These are phyloP conservation scores for Ypsolopha sequella DNA, from an alignment of 2,888 invertebrate species.

Conservation along the genomic window DNA sequence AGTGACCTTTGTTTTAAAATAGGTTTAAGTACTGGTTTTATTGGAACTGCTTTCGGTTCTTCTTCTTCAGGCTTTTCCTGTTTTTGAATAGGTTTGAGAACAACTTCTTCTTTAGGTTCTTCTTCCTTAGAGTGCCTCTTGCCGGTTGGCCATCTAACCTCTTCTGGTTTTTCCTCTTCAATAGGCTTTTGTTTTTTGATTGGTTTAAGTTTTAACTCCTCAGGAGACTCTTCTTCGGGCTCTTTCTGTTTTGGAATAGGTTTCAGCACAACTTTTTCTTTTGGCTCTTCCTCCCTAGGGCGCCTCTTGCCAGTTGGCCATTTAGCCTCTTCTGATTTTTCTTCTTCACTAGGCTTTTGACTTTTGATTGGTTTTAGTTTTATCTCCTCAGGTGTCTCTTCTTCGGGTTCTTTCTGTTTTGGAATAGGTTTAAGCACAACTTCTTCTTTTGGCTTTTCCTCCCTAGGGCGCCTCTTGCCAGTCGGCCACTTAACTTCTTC, in stretches of 20 bases:
- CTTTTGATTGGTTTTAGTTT: conserved; percentile 20
- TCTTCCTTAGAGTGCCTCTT: conserved; percentile 14
- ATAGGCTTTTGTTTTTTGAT: conserved; percentile 11
- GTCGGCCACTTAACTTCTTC: conserved; percentile 30
- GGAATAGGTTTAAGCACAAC: conserved; percentile 27
- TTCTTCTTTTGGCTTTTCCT: conserved; percentile 36
- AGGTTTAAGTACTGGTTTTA: conserved; percentile 35
- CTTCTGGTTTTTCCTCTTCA: conserved; percentile 4
- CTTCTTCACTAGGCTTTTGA: conserved; percentile 29
- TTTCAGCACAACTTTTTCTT: conserved; percentile 27
- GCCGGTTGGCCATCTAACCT: conserved; percentile 26
- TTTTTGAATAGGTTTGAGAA: conserved; percentile 29
- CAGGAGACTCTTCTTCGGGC: conserved; percentile 35
- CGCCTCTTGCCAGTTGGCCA: conserved; percentile 13
- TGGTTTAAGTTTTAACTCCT: conserved; percentile 20
- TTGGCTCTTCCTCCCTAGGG: conserved; percentile 33
- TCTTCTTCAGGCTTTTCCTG: conserved; percentile 44
- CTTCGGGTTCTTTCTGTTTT: conserved; percentile 8
- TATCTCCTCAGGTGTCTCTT: conserved; percentile 25
- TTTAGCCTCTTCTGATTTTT: conserved; percentile 19
- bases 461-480: conserved; percentile 30
- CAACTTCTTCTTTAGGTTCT: conserved; percentile 9
- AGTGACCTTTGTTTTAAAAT: conserved; percentile 12
- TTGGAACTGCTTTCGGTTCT: conserved; percentile 21
- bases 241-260: conserved; percentile 24